phyloP scores from a whole-genome alignment of 1,140 invertebrate genomes.

The Bombyx mandarina region DNA sequence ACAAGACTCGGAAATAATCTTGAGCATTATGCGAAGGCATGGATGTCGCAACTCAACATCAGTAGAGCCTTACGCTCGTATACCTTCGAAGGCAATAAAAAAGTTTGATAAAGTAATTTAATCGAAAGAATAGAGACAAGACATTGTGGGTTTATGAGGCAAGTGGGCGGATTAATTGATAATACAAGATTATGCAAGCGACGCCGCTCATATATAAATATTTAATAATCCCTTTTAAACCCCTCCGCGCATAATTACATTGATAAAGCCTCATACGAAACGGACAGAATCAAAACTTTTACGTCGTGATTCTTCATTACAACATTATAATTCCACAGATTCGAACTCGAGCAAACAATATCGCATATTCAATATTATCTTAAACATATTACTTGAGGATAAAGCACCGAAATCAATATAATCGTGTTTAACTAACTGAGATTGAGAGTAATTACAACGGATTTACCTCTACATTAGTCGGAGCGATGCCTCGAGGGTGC shows the following conservation, averaged over 20 bases:
- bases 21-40: conserved; percentile 40
- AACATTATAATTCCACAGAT: conserved; percentile 13
- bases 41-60: conserved; percentile 19
- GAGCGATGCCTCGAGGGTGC: conserved; percentile 16
- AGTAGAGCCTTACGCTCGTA: no score
- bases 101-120: conserved; percentile 56
- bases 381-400: conserved; percentile 28
- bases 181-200: conserved; percentile 47
- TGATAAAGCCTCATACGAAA: conserved; percentile 21
- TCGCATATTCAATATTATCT: conserved; percentile 36
- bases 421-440: conserved; percentile 29
- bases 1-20: no score
- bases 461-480: conserved; percentile 24
- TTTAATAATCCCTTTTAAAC: conserved; percentile 35
- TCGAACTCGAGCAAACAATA: conserved; percentile 23
- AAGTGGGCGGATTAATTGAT: conserved; percentile 60
- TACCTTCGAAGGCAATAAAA: no score
- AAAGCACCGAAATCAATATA: conserved; percentile 35
- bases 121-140: conserved; percentile 36
- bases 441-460: conserved; percentile 27
- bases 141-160: conserved; percentile 40
- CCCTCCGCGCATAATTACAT: conserved; percentile 39
- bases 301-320: neutral
- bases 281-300: neutral
- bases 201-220: conserved; percentile 42